Evolutionary conservation across 2,888 invertebrate species (phyloP), one percentile per base, ranked within the genome.

Genomic region (Steinernema hermaphroditum): DNA sequence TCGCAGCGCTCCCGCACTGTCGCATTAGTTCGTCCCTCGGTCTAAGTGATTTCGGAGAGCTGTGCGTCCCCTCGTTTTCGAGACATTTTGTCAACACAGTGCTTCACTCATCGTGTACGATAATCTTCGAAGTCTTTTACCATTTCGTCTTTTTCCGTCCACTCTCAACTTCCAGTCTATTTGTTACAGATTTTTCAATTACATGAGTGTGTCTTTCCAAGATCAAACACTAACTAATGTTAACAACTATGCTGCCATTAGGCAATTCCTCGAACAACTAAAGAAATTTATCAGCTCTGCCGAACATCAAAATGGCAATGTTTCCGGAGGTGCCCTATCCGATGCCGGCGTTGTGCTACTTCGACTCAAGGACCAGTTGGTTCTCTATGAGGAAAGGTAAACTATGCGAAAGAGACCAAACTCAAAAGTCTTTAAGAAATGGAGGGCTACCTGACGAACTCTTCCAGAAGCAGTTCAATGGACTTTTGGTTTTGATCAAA

Each of bases 321-420:
- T 68, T 24, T 44, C 75, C 34, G 57, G 57, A 24, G 43, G 46
- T n/a, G 74, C 50, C 2, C 68, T 83, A 2, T 81, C 83, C 1
- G 83, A 83, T 76, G 80, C 79, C 69, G 82, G 82, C 19, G 81
- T 82, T 62, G 75, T 81, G 0, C 68, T 83, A 0, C 75, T 82
- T 16, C 75, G 80, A 0, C 71, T 82, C 27, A 83, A 83, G 69
- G 83, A 82, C 69, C 82, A 82, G 62, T 76, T 83, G 1, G 74
- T 83, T 16, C 74, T 76, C 0, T 76, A 76, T 22, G 78, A 80
- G 19, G 77, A 76, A 19, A 80, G 81, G 83, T 82, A n/a, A 24
- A 27, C 19, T 14, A 8, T 22, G 22, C 34, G 22, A 49, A 68
- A 70, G 19, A 70, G 1, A 27, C 8, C 19, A 29, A 29, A 68